phyloP scores from a whole-genome alignment of 2,113 vertebrate species.

The Petrocephalus microphthalmus region DNA sequence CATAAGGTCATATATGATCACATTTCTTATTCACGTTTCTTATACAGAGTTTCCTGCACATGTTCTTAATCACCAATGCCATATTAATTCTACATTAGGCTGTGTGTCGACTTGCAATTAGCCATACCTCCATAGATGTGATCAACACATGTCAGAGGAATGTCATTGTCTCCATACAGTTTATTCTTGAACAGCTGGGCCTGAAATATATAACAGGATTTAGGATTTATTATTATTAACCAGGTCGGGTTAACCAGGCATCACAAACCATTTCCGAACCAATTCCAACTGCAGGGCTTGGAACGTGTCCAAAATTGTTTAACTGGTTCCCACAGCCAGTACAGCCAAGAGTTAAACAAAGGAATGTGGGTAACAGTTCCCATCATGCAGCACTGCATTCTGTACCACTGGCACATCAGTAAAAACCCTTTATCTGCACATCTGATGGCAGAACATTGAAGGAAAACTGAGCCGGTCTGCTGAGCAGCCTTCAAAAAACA shows the following conservation, averaged over 20 bases:
- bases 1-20: background rate
- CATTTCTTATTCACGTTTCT: background rate
- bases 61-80: background rate
- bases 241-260: background rate
- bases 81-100: background rate
- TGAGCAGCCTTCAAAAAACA: background rate
- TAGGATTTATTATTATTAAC: background rate
- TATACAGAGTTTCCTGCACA: background rate
- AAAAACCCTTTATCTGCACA: background rate
- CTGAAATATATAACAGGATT: slow-evolving; percentile 47
- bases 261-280: background rate
- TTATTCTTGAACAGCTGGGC: slow-evolving; percentile 74
- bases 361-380: background rate
- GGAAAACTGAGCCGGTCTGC: background rate
- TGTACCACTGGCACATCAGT: background rate
- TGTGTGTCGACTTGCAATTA: background rate
- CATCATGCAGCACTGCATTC: background rate
- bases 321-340: background rate
- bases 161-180: slow-evolving; percentile 77
- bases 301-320: background rate
- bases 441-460: background rate
- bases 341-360: background rate
- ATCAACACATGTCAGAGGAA: slow-evolving; percentile 80
- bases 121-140: slow-evolving; percentile 76
- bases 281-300: background rate